These are phyloP conservation scores for Festucalex cinctus DNA, from an alignment of 2,113 vertebrate genomes.

Conservation along the genomic window DNA sequence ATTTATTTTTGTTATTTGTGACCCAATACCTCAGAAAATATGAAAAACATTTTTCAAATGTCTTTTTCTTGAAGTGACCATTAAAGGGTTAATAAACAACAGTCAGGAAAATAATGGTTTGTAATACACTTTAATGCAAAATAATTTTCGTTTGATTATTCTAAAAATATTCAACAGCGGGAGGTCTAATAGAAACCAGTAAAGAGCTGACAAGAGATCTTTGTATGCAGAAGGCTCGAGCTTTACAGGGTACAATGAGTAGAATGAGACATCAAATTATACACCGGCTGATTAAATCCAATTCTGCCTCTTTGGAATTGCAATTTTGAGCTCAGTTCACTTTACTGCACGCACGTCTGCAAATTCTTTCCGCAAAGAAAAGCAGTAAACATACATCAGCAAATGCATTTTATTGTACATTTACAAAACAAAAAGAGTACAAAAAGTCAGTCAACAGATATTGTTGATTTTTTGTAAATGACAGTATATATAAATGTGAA, in stretches of 20 bases:
- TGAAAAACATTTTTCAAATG: too few relatives aligned
- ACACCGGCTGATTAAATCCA: not conserved
- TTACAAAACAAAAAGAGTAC: conserved; percentile 81
- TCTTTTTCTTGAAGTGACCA: too few relatives aligned
- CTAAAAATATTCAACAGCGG: too few relatives aligned
- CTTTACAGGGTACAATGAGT: not conserved
- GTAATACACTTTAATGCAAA: too few relatives aligned
- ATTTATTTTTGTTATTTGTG: too few relatives aligned
- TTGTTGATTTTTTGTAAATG: conserved; percentile 57
- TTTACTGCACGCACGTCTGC: not conserved
- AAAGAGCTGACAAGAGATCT: not conserved
- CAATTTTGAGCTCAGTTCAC: not conserved
- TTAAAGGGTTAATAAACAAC: too few relatives aligned
- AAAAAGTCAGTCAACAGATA: conserved; percentile 73
- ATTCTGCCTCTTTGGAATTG: not conserved
- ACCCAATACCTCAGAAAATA: too few relatives aligned
- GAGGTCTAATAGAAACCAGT: too few relatives aligned
- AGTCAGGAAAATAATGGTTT: too few relatives aligned
- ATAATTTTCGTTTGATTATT: too few relatives aligned
- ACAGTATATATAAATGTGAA: conserved; percentile 64
- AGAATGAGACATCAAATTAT: not conserved
- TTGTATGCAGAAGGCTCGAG: too few relatives aligned
- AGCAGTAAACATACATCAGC: conserved; percentile 43
- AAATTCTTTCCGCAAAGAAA: not conserved
- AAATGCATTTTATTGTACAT: conserved; percentile 78